phyloP scores from a whole-genome alignment of 2,797 vertebrate species.

The Acanthornis magna region DNA sequence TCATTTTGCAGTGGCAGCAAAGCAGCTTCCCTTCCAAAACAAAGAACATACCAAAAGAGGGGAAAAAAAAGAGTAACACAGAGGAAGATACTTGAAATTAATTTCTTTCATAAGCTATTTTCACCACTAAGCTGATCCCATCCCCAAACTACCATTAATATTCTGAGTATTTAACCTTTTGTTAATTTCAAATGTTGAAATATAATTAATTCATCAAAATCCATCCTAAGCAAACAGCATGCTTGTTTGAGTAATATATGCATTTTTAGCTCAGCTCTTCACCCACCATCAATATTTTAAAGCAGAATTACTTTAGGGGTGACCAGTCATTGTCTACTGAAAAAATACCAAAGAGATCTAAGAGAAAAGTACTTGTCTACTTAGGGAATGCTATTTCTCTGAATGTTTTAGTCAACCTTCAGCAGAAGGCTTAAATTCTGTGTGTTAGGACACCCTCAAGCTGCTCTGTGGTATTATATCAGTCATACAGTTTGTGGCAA shows the following conservation, averaged over 20 bases:
- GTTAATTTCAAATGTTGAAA: conserved; percentile 8
- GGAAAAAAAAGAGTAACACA: background rate
- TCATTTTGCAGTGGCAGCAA: background rate
- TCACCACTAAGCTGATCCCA: background rate
- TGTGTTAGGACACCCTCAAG: background rate
- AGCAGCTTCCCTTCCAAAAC: background rate
- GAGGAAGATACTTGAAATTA: background rate
- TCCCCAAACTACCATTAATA: background rate
- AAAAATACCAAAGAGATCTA: background rate
- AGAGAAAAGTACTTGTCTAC: background rate
- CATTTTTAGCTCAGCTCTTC: background rate
- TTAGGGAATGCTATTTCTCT: background rate
- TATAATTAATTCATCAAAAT: background rate
- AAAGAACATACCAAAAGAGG: background rate
- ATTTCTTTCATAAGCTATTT: background rate
- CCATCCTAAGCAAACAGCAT: background rate
- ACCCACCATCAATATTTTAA: conserved; percentile 7
- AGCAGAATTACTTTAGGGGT: background rate
- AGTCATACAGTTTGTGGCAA: background rate
- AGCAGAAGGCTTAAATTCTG: background rate
- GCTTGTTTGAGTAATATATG: background rate
- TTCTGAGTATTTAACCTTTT: background rate
- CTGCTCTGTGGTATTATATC: background rate
- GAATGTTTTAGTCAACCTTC: background rate
- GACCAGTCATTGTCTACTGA: background rate